Evolutionary conservation across 2,888 invertebrate genomes (phyloP).

Genomic region (Agrochola litura): DNA sequence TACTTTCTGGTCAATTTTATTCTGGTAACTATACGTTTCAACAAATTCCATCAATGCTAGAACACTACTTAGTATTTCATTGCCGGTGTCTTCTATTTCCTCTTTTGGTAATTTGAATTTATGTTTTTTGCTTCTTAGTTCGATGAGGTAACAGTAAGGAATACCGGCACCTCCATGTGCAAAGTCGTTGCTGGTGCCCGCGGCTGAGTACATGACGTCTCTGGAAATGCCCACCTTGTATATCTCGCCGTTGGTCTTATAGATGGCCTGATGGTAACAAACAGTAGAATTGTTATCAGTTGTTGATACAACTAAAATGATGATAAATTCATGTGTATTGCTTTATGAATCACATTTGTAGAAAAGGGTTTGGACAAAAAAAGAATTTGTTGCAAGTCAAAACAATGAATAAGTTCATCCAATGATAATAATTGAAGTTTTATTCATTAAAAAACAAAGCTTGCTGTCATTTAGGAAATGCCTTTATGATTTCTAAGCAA

Average conservation of each 20-base stretch:
- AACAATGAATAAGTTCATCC: not conserved
- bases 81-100: slow-evolving; percentile 82
- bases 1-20: slow-evolving; percentile 18
- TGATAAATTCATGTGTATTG: not conserved
- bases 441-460: not conserved
- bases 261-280: slow-evolving; percentile 78
- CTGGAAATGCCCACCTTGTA: slow-evolving; percentile 86
- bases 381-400: not conserved
- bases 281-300: slow-evolving; percentile 13
- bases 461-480: not conserved
- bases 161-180: slow-evolving; percentile 81
- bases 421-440: not conserved
- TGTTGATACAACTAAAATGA: not conserved
- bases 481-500: not conserved
- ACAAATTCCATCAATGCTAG: slow-evolving; percentile 83
- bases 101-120: slow-evolving; percentile 82
- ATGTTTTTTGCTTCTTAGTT: slow-evolving; percentile 82
- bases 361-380: not conserved
- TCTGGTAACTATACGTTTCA: slow-evolving; percentile 69
- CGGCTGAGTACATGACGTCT: slow-evolving; percentile 85
- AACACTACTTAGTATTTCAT: slow-evolving; percentile 80
- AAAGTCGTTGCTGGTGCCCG: slow-evolving; percentile 86
- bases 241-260: slow-evolving; percentile 79
- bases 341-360: slow-evolving; percentile 1
- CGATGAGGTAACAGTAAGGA: slow-evolving; percentile 85